phyloP scores from a whole-genome alignment of 2,797 vertebrate species.

The Streptopelia turtur region DNA sequence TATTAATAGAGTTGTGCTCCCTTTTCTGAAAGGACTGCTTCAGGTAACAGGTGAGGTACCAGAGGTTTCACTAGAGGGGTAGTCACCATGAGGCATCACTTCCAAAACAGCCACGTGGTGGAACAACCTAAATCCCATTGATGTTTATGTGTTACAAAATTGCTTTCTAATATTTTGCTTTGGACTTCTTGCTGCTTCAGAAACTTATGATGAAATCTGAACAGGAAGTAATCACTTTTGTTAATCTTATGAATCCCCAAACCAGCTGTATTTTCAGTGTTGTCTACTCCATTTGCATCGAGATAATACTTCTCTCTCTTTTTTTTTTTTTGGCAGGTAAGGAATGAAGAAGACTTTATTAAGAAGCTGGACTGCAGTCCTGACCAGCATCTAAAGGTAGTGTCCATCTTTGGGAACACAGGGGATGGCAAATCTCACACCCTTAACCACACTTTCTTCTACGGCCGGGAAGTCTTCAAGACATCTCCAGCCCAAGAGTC shows the following conservation, averaged over 20 bases:
- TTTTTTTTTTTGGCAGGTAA: constrained; percentile 79
- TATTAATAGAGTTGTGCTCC: neutral
- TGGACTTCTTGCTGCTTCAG: neutral
- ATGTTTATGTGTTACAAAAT: neutral
- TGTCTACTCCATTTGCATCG: neutral
- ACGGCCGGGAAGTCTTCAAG: constrained; percentile 95
- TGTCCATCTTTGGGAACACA: constrained; percentile 98
- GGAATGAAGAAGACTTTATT: constrained; percentile 92
- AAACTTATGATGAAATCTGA: neutral
- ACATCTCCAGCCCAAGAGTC: constrained; percentile 97
- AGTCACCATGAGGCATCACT: neutral
- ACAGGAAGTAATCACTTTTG: neutral
- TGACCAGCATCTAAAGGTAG: constrained; percentile 96
- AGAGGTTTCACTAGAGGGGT: neutral
- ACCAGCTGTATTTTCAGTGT: neutral
- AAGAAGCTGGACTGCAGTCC: constrained; percentile 87
- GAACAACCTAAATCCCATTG: neutral
- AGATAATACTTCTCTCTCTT: neutral
- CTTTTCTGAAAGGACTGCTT: neutral
- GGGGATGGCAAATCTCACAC: constrained; percentile 99
- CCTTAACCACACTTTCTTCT: constrained; percentile 98
- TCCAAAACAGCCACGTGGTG: neutral
- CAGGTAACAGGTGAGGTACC: neutral
- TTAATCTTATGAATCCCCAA: neutral
- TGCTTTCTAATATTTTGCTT: constrained; percentile 1